phyloP scores from a whole-genome alignment of 92 coral and sea anemone species.

The Desmophyllum pertusum region DNA sequence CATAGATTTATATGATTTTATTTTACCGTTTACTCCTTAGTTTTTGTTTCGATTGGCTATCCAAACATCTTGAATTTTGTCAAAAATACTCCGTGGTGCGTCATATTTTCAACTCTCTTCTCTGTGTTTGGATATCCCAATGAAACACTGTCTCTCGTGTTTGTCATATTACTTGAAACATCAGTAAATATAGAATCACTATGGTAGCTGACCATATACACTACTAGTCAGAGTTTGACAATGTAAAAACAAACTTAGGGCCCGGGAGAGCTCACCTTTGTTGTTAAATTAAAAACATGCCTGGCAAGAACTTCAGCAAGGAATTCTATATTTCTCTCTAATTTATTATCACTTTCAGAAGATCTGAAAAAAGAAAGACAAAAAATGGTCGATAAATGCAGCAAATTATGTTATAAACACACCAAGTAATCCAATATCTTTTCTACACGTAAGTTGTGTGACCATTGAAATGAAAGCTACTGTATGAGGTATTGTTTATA shows the following conservation, averaged over 20 bases:
- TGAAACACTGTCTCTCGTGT: too few relatives aligned
- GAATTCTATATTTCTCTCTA: slow-evolving; percentile 81
- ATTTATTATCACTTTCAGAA: slow-evolving; percentile 55
- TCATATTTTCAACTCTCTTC: too few relatives aligned
- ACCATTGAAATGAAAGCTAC: too few relatives aligned
- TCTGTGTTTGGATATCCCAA: too few relatives aligned
- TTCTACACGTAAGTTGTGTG: neutral
- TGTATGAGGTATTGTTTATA: too few relatives aligned
- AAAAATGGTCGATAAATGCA: neutral
- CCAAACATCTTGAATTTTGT: too few relatives aligned
- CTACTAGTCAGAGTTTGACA: neutral
- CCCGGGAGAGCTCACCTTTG: slow-evolving; percentile 84
- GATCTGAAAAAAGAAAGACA: slow-evolving; percentile 22
- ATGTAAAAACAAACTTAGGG: neutral
- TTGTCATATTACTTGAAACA: neutral
- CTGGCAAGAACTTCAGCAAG: slow-evolving; percentile 92
- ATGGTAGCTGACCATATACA: neutral
- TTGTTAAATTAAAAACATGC: slow-evolving; percentile 88
- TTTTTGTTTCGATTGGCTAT: too few relatives aligned
- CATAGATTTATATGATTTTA: too few relatives aligned
- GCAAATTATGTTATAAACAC: too few relatives aligned
- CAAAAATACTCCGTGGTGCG: too few relatives aligned
- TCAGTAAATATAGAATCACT: neutral
- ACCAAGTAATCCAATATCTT: too few relatives aligned
- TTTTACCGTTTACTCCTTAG: too few relatives aligned